phyloP scores from a whole-genome alignment of 1,140 invertebrate species.

The Anadara kagoshimensis region DNA sequence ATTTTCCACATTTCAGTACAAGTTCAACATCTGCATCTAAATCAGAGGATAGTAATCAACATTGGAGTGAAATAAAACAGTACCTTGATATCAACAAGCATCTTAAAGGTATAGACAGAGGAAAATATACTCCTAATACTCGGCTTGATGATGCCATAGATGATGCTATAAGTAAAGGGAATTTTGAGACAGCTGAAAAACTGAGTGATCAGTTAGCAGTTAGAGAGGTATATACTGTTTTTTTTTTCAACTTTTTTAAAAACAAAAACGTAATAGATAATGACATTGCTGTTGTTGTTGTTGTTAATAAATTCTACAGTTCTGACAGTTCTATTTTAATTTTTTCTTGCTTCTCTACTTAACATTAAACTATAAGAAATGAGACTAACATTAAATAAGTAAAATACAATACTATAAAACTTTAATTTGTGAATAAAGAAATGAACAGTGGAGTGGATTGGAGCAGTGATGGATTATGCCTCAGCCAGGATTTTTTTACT shows the following conservation, averaged over 20 bases:
- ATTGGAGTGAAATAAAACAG: constrained; percentile 44
- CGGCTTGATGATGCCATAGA: constrained; percentile 56
- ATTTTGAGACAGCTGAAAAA: constrained; percentile 54
- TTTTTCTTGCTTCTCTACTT: not conserved
- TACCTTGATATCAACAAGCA: constrained; percentile 57
- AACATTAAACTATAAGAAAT: not conserved
- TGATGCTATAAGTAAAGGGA: constrained; percentile 47
- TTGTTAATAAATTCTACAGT: too few species aligned
- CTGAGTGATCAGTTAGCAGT: constrained; percentile 60
- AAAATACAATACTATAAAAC: not conserved
- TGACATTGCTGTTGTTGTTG: too few species aligned
- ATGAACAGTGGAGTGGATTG: too few species aligned
- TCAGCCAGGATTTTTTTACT: too few species aligned
- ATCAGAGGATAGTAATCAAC: constrained; percentile 29
- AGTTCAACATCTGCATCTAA: constrained; percentile 4
- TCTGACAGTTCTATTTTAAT: too few species aligned
- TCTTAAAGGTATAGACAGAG: constrained; percentile 48
- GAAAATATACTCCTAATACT: constrained; percentile 48
- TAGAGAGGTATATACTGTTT: constrained; percentile 51
- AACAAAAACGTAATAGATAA: too few species aligned
- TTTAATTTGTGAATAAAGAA: too few species aligned
- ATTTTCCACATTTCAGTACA: not conserved
- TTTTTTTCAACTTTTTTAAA: constrained; percentile 6
- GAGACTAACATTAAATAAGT: not conserved
- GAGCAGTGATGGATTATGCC: too few species aligned